These are phyloP conservation scores for Pelodytes ibericus DNA, from an alignment of 2,797 vertebrate genomes.

Conservation along the genomic window DNA sequence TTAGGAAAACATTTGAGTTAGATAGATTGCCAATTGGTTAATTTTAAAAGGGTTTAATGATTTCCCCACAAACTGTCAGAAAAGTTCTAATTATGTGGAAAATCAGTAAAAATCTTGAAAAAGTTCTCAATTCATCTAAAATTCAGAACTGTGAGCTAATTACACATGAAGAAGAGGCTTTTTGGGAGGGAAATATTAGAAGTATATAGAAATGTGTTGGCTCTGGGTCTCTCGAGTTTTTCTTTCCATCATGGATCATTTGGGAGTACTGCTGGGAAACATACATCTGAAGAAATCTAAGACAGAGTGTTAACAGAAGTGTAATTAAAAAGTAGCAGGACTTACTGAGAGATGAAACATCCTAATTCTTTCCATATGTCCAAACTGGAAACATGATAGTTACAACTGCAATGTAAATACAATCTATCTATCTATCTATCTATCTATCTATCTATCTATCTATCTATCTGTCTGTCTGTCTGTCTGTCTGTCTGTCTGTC, in stretches of 20 bases:
- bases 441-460: neutral
- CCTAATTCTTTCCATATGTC: neutral
- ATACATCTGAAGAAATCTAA: neutral
- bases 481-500: too few relatives aligned
- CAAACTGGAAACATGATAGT: neutral
- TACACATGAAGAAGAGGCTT: neutral
- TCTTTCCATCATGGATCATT: neutral
- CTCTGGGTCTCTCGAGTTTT: neutral
- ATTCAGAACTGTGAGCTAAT: neutral
- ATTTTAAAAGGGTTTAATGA: neutral
- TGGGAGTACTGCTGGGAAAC: neutral
- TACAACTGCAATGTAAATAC: neutral
- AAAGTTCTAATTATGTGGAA: neutral
- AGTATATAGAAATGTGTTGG: neutral
- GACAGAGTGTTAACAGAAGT: neutral
- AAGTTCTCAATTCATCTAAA: too few relatives aligned
- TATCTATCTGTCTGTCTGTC: too few relatives aligned
- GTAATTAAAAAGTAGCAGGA: conserved; percentile 5
- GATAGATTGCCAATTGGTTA: neutral
- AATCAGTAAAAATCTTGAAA: too few relatives aligned
- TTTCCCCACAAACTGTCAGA: neutral
- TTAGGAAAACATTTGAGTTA: neutral
- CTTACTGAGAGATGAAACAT: neutral
- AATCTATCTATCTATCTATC: neutral
- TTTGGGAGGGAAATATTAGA: neutral